Evolutionary conservation across 1,140 invertebrate genomes (phyloP), one percentile per base, ranked within the genome.

Genomic region (Solen grandis): DNA sequence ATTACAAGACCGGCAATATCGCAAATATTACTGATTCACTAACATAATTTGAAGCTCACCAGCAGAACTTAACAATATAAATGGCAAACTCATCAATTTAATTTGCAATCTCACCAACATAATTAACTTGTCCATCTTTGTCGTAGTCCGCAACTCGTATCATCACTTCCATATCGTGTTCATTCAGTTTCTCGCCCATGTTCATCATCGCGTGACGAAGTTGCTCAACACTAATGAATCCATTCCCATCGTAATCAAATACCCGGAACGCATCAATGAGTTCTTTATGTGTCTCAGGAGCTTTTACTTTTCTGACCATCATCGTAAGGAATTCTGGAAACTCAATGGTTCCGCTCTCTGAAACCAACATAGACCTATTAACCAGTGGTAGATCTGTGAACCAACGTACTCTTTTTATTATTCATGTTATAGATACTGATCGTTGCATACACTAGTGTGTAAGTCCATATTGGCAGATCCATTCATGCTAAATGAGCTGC

Each of bases 181-280:
- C 95, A 16, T 95, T 96, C 16, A 99, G 92, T 85, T 96, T 95
- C 92, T 99, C 97, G 0, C 97, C 97, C 27, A 98, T 93, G 91
- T 96, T 97, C 57, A 96, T 97, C 96, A 99, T 97, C 16, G 99
- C 96, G 87, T 84, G 76, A 35, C 85, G 76, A 14, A 90, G 66
- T 54, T 89, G 86, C 14, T 69, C 60, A 13, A 82, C 84, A 70
- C 80, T 79, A 31, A 90, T 87, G 60, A 85, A 98, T 88, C 97
- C 97, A 93, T 99, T 98, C 88, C 97, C 97, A 94, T 99, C 97
- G 94, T 98, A 98, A 93, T 99, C 97, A 93, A 99, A 98, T 83
- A 98, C 97, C 93, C 98, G 96, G 95, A 99, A 99, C 82, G 97
- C 97, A 94, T 99, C 98, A 92, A 97, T 95, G 91, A 99, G 98